Percentiles rank a stretch among this genome's conserved stretches.
phyloP scores from a whole-genome alignment of 2,888 invertebrate species.

The Ypsolopha sequella region DNA sequence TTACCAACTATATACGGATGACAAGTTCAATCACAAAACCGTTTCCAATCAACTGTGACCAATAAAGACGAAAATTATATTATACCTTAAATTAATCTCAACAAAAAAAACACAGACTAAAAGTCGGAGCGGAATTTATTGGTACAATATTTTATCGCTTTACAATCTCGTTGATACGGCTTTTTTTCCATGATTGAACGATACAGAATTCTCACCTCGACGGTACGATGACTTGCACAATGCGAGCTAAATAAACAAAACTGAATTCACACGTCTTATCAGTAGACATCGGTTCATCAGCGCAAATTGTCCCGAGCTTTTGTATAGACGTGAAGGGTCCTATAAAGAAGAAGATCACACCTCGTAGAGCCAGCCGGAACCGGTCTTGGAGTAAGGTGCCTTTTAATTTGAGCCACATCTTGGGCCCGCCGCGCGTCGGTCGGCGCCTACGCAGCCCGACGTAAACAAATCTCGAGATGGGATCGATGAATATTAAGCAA shows the following conservation, averaged over 20 bases:
- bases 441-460: conserved; percentile 44
- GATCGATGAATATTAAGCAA: conserved; percentile 64
- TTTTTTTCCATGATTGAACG: background rate
- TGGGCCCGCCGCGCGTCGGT: conserved; percentile 12
- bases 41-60: conserved; percentile 29
- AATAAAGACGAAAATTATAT: conserved; percentile 15
- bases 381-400: conserved; percentile 14
- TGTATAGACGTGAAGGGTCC: background rate
- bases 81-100: background rate
- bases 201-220: background rate
- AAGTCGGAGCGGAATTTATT: background rate
- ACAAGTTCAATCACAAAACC: conserved; percentile 23
- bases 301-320: conserved; percentile 2
- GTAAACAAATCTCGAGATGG: conserved; percentile 58
- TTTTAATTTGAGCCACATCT: conserved; percentile 44
- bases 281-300: background rate
- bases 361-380: conserved; percentile 3
- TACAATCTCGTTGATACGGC: background rate
- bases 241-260: background rate
- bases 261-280: background rate
- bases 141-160: background rate
- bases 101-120: background rate
- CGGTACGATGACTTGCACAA: background rate
- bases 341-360: background rate
- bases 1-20: conserved; percentile 12